Evolutionary conservation across 1,140 invertebrate genomes (phyloP), one percentile per base, ranked within the genome.

Genomic region (Drosophila sturtevanti): DNA sequence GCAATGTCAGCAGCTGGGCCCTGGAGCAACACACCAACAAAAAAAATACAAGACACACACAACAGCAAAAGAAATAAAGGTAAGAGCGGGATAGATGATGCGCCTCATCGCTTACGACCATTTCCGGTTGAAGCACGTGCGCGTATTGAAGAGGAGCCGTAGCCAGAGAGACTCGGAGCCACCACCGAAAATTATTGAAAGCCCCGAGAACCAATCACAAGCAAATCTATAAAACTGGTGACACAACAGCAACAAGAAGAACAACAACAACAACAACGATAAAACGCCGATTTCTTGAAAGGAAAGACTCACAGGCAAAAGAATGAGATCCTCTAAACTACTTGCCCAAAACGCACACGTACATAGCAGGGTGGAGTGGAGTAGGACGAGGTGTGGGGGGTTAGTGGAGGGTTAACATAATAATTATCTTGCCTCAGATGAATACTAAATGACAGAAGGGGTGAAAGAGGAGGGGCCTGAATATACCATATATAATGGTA

Each of bases 61-160:
- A 18, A 48, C 16, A 48, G 7, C 18, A 48, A 11, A 48, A 48
- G 4, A 48, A 48, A 9, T 48, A 48, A 60, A 71, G 37, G 72
- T 54, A 18, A 24, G 66, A 72, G 60, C 48, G 76, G 66, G 81
- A 68, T 66, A 54, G 81, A 60, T 70, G 82, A 89, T 84, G 82
- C 82, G 84, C 84, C 82, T 89, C 41, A 48, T 48, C 79, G 82
- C 79, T 89, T 87, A 87, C 82, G 79, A 68, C 76, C 84, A 68
- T 89, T 90, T 90, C 89, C 89, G 89, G 89, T 90, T 79, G 81
- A 79, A 90, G 89, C 89, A 90, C 89, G 89, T 90, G 89, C 89
- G 81, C 77, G 68, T 61, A 38, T 69, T 72, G 68, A 78, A 87
- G 82, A 87, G 79, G 72, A 87, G 79, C 70, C 63, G 77, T 61